Base-by-base conservation (phyloP, 2,113 vertebrate genomes). In the Cephalopholis sonnerati region DNA sequence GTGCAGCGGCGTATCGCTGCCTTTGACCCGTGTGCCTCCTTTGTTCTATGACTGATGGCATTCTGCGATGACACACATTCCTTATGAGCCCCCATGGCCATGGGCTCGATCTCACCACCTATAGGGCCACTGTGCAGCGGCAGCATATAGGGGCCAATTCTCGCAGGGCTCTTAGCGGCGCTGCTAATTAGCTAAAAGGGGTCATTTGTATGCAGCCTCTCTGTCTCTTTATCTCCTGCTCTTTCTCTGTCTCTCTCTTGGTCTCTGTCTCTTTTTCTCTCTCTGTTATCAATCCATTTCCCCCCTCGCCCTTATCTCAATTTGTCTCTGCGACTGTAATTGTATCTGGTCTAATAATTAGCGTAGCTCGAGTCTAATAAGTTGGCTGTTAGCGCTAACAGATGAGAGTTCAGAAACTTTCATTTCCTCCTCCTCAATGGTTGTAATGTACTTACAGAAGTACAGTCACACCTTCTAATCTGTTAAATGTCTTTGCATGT, bases 41-140 rank as follows among this genome's bases (percentile, higher is more conserved):
- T 92, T 93, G 87, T 93, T 91, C 89, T 77, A 18, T 90, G 88
- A 91, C 84, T 91, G 90, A 89, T 91, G 81, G 63, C 61, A n/a
- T 53, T 62, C 24, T 22, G 22, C 50, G 50, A 46, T 91, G 87
- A 82, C 85, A 85, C 83, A 81, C 71, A 74, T 80, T 81, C 57
- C 85, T 77, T 74, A 72, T 64, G 79, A 81, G 83, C 86, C 77
- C 79, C 74, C 17, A 46, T 79, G 84, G 82, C 78, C 83, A 48
- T 7, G n/a, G 74, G 54, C 78, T 65, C 51, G 58, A 81, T 86
- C 81, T 64, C 85, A n/a, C 39, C 83, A 90, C 86, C 87, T 86
- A 65, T 62, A 81, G 75, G 78, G 71, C 86, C 80, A 36, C 68
- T 13, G 69, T 20, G 85, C 82, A 12, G 51, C 44, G 1, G 36